Evolutionary conservation across 2,113 vertebrate genomes (phyloP).

Genomic region (Choloepus hoffmanni): DNA sequence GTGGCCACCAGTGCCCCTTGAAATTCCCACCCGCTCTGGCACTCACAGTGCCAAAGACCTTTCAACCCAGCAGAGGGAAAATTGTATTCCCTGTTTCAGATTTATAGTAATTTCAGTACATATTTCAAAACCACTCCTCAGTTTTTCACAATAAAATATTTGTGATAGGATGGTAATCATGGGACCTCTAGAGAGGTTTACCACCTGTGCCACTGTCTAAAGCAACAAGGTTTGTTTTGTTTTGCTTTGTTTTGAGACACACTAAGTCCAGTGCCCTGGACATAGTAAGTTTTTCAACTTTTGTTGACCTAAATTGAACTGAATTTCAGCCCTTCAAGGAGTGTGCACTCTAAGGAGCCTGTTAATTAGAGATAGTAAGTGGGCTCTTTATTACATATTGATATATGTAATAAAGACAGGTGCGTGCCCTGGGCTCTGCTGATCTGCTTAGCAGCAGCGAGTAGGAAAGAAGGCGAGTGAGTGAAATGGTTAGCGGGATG

Average conservation of each 20-base stretch:
- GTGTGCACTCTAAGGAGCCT: accelerated
- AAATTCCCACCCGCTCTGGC: background rate
- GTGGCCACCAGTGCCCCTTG: background rate
- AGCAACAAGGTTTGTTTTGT: background rate
- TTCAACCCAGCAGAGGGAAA: background rate
- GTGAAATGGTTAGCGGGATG: background rate
- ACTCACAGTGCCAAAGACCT: background rate
- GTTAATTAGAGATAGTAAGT: background rate
- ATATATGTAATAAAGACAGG: background rate
- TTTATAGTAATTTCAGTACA: background rate
- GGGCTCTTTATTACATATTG: no score
- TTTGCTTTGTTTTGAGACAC: background rate
- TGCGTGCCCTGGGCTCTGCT: background rate
- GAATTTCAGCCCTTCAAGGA: background rate
- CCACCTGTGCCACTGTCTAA: background rate
- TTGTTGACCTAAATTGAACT: background rate
- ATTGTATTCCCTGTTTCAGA: background rate
- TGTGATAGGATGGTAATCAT: background rate
- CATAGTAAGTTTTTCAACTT: background rate
- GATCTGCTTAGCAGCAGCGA: background rate
- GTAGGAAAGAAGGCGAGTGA: background rate
- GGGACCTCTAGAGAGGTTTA: no score
- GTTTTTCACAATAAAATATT: background rate
- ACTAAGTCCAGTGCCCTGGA: background rate
- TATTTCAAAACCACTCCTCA: background rate